Conservation (phyloP, 2,888 invertebrate species). For the Caenorhabditis imperialis region DNA sequence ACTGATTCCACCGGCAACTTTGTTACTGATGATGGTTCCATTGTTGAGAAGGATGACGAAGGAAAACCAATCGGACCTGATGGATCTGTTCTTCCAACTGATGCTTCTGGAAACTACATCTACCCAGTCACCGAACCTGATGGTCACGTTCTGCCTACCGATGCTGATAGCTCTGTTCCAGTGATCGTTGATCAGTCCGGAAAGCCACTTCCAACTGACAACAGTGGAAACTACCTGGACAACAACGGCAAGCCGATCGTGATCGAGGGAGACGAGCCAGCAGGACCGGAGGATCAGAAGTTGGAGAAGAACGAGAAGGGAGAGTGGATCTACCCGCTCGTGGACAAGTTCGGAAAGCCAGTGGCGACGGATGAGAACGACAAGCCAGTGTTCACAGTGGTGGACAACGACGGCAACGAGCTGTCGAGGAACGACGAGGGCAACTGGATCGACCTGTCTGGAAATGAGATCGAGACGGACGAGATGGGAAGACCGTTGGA, state of each 20-base stretch:
- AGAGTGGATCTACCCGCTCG: conserved; percentile 54
- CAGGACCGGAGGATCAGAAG: conserved; percentile 34
- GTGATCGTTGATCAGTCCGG: no score
- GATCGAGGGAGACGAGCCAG: conserved; percentile 31
- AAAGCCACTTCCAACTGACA: no score
- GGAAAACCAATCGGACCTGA: no score
- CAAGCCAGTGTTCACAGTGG: conserved; percentile 55
- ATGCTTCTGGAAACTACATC: no score
- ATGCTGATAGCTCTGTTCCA: no score
- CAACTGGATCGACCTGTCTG: conserved; percentile 49
- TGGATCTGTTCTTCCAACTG: no score
- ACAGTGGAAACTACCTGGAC: no score
- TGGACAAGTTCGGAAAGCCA: conserved; percentile 64
- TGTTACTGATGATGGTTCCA: no score
- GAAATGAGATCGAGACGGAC: conserved; percentile 60
- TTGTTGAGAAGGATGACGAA: no score
- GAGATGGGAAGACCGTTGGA: conserved; percentile 55
- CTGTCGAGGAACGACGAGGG: conserved; percentile 57
- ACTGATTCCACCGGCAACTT: no score
- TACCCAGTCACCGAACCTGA: no score
- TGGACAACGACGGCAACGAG: conserved; percentile 56
- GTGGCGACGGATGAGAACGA: conserved; percentile 50
- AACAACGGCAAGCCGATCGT: conserved; percentile 42
- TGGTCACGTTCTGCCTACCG: no score
- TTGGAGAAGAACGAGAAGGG: conserved; percentile 45